Percentiles rank a stretch among this genome's conserved stretches.
Evolutionary conservation across 2,888 invertebrate genomes (phyloP).

Genomic region (Ctena decussata): DNA sequence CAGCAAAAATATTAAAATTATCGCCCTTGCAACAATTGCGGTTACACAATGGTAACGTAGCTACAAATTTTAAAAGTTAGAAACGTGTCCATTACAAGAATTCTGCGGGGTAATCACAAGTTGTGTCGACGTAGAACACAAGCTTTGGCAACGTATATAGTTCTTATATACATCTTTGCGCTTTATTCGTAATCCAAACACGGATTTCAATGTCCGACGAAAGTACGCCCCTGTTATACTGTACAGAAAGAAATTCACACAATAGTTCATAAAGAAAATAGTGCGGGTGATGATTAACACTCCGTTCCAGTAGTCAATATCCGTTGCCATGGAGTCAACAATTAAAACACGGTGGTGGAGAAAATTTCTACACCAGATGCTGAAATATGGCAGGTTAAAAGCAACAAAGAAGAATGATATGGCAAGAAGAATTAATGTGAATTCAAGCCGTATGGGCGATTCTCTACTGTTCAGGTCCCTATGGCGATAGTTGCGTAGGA

Average conservation of each 20-base stretch:
- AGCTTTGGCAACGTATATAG: slow-evolving; percentile 21
- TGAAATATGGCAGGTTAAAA: slow-evolving; percentile 83
- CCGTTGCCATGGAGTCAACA: not conserved
- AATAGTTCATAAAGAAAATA: slow-evolving; percentile 82
- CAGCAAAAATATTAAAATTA: too few species aligned
- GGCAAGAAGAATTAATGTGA: slow-evolving; percentile 81
- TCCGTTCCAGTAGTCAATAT: slow-evolving; percentile 65
- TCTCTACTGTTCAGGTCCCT: slow-evolving; percentile 73
- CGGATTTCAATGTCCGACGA: slow-evolving; percentile 68
- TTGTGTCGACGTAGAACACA: slow-evolving; percentile 16
- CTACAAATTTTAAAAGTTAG: too few species aligned
- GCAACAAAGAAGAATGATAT: slow-evolving; percentile 82
- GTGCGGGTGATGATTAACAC: slow-evolving; percentile 74
- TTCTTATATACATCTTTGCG: slow-evolving; percentile 3
- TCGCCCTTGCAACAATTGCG: too few species aligned
- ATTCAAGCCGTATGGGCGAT: slow-evolving; percentile 79
- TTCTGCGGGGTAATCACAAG: not conserved
- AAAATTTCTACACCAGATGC: slow-evolving; percentile 74
- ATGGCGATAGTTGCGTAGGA: slow-evolving; percentile 59
- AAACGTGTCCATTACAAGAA: not conserved
- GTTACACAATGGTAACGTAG: too few species aligned
- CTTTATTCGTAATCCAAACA: not conserved
- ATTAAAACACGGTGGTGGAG: not conserved
- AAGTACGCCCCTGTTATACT: slow-evolving; percentile 82
- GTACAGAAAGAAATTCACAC: slow-evolving; percentile 84